phyloP scores from a whole-genome alignment of 1,140 invertebrate species.

The Drosophila melanica region DNA sequence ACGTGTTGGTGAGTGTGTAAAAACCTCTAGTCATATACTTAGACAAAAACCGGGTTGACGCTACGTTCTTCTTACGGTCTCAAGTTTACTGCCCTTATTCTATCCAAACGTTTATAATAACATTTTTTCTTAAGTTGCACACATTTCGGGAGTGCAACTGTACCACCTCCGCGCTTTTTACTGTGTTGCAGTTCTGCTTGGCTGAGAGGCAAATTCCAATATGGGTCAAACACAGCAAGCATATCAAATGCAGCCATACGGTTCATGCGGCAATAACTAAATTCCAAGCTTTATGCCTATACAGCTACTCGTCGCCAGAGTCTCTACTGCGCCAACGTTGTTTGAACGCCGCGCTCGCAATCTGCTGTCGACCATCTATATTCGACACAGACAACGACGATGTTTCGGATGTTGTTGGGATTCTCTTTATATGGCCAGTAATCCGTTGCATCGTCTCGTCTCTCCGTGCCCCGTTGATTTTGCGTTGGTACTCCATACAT shows the following conservation, averaged over 20 bases:
- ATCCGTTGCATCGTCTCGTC: neutral
- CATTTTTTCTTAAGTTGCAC: conserved; percentile 64
- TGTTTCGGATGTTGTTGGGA: conserved; percentile 68
- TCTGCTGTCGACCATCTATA: conserved; percentile 70
- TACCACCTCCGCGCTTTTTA: conserved; percentile 5
- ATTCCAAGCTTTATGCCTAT: conserved; percentile 53
- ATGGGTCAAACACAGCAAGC: conserved; percentile 81
- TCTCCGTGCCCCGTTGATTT: conserved; percentile 5
- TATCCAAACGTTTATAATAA: conserved; percentile 67
- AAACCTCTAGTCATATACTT: conserved; percentile 49
- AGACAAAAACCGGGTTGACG: conserved; percentile 33
- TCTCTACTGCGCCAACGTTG: neutral
- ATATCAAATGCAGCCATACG: conserved; percentile 73
- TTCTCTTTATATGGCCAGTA: conserved; percentile 50
- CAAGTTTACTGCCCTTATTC: conserved; percentile 34
- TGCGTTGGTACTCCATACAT: conserved; percentile 46
- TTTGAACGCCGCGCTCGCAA: conserved; percentile 56
- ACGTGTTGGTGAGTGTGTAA: conserved; percentile 9
- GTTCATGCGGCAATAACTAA: conserved; percentile 42
- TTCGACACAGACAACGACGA: neutral
- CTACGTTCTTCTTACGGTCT: conserved; percentile 40
- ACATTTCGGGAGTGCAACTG: conserved; percentile 68
- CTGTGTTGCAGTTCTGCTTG: conserved; percentile 38
- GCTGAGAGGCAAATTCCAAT: conserved; percentile 73
- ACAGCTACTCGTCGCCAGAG: conserved; percentile 1